Evolutionary conservation across 2,888 invertebrate species (phyloP).

Genomic region (Leptura quadrifasciata): DNA sequence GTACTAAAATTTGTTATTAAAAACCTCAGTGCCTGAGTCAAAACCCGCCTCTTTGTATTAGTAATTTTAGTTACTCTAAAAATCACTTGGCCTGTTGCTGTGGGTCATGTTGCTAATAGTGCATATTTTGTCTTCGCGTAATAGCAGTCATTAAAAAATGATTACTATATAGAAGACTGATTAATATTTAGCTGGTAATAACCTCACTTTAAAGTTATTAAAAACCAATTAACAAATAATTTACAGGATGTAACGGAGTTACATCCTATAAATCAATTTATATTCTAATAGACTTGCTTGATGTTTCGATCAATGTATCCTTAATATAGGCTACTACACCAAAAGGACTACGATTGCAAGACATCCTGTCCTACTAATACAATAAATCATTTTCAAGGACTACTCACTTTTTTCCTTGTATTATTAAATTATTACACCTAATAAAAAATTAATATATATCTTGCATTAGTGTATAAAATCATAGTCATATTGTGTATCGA

Average conservation of each 20-base stretch:
- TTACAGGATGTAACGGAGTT: conserved; percentile 5
- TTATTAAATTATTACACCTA: background rate
- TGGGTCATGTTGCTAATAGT: background rate
- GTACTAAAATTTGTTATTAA: no score
- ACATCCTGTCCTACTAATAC: conserved; percentile 22
- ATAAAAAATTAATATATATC: background rate
- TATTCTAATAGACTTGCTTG: background rate
- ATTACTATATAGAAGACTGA: background rate
- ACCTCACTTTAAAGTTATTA: background rate
- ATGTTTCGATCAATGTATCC: conserved; percentile 2
- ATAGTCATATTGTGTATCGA: conserved; percentile 23
- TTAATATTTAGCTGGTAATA: background rate
- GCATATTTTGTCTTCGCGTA: background rate
- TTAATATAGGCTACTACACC: conserved; percentile 2
- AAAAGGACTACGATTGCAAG: conserved; percentile 4
- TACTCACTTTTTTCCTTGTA: background rate
- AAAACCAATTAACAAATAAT: conserved; percentile 12
- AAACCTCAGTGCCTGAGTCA: no score
- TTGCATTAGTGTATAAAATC: conserved; percentile 14
- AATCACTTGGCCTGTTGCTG: no score
- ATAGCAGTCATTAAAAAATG: background rate
- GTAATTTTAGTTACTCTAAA: no score
- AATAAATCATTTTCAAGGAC: conserved; percentile 21
- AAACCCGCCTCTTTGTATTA: no score
- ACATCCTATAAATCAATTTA: conserved; percentile 16